Percentiles rank a stretch among this genome's conserved stretches.
Conservation (phyloP, 2,797 vertebrate species). For the Petrocephalus sullivani region DNA sequence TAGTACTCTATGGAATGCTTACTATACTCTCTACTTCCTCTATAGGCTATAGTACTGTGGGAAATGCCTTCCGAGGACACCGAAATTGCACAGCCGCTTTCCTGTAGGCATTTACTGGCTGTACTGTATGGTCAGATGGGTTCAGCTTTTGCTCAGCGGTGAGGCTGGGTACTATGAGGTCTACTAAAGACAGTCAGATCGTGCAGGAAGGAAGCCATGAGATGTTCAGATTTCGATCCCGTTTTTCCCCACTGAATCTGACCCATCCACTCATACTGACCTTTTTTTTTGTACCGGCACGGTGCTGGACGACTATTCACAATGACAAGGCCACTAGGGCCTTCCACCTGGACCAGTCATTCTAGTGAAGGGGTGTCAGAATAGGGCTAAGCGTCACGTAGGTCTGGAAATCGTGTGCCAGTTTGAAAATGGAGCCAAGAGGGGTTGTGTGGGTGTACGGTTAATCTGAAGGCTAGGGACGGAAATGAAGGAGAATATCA, state of each 20-base stretch:
- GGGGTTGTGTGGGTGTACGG: neutral
- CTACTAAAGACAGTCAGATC: neutral
- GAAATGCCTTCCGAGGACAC: neutral
- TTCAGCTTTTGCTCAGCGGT: neutral
- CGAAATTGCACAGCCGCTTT: neutral
- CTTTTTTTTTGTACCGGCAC: neutral
- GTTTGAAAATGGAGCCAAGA: neutral
- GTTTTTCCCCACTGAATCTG: too few species aligned
- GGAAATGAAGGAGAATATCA: neutral
- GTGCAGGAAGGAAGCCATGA: neutral
- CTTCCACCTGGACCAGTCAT: slow-evolving; percentile 36
- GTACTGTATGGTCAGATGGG: neutral
- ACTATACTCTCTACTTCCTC: neutral
- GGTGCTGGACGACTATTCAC: neutral
- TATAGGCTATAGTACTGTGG: neutral
- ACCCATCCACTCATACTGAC: neutral
- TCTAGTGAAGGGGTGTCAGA: slow-evolving; percentile 10
- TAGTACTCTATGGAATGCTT: neutral
- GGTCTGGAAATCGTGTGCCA: neutral
- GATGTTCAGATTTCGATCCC: neutral
- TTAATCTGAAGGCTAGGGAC: neutral
- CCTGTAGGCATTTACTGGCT: neutral
- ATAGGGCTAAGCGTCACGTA: neutral
- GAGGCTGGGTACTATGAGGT: too few species aligned
- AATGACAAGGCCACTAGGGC: slow-evolving; percentile 1